A percentile compares a stretch with the other conserved stretches of the same genome.
Conservation (phyloP, 1,140 invertebrate genomes). For the Zaprionus taronus region DNA sequence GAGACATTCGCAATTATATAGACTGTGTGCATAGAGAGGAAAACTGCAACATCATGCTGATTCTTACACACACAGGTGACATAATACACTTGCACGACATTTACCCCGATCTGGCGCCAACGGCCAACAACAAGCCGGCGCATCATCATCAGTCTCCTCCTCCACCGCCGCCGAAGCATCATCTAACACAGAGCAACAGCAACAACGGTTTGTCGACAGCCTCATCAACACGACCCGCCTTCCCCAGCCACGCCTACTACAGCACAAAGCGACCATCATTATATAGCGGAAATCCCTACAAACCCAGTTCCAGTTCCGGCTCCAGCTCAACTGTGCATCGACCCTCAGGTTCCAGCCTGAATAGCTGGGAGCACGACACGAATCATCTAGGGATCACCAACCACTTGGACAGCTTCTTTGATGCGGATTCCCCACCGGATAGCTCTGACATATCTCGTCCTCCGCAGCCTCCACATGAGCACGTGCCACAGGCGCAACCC, state of each 20-base stretch:
- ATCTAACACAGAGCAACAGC: conserved; percentile 23
- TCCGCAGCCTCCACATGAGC: conserved; percentile 14
- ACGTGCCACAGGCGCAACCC: conserved; percentile 65
- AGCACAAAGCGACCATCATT: conserved; percentile 73
- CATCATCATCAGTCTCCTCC: conserved; percentile 38
- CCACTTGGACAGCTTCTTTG: conserved; percentile 81
- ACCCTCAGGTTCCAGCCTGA: conserved; percentile 42
- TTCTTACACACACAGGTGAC: conserved; percentile 80
- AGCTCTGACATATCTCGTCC: conserved; percentile 28
- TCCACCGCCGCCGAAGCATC: no score
- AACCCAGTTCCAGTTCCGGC: conserved; percentile 50
- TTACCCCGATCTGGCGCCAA: conserved; percentile 76
- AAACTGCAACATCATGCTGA: conserved; percentile 54
- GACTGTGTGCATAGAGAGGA: conserved; percentile 27
- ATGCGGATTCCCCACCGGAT: conserved; percentile 56
- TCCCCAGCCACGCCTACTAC: conserved; percentile 67
- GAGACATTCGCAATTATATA: not conserved
- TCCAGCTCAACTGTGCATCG: conserved; percentile 31
- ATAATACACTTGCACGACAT: conserved; percentile 84
- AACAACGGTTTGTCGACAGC: conserved; percentile 63
- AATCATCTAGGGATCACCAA: conserved; percentile 76
- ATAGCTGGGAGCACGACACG: conserved; percentile 78
- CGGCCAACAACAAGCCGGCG: conserved; percentile 69
- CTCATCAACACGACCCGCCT: conserved; percentile 58
- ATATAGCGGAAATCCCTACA: conserved; percentile 63